Conservation (phyloP, 2,113 vertebrate genomes). For the Pangasianodon hypophthalmus region DNA sequence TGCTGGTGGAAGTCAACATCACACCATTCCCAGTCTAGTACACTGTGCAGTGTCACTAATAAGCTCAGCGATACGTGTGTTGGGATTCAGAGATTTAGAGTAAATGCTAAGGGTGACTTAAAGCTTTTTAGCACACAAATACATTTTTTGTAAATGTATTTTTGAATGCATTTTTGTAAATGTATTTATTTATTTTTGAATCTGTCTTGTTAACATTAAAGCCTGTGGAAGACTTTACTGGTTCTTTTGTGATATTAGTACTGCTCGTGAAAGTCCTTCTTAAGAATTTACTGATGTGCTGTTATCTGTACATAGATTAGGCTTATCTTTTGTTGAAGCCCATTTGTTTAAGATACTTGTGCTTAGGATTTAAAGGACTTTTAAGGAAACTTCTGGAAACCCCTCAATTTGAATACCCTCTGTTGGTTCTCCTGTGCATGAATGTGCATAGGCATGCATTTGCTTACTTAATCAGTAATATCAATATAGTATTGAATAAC, state of each 20-base stretch:
- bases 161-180: too few species aligned
- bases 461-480: background rate
- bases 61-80: background rate
- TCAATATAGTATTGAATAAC: background rate
- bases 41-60: background rate
- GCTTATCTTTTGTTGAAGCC: background rate
- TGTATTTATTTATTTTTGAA: too few species aligned
- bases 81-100: background rate
- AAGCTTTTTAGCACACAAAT: background rate
- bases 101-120: background rate
- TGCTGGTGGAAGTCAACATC: constrained; percentile 5
- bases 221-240: background rate
- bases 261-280: background rate
- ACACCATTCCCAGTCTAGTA: background rate
- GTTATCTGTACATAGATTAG: background rate
- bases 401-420: background rate
- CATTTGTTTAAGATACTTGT: background rate
- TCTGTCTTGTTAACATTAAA: too few species aligned
- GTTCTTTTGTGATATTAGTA: background rate
- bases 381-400: background rate
- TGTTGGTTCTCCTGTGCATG: background rate
- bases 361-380: background rate
- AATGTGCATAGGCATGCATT: background rate
- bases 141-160: background rate
- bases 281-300: background rate